These are phyloP conservation scores for Diadophis punctatus DNA, from an alignment of 2,113 vertebrate genomes.

Conservation along the genomic window DNA sequence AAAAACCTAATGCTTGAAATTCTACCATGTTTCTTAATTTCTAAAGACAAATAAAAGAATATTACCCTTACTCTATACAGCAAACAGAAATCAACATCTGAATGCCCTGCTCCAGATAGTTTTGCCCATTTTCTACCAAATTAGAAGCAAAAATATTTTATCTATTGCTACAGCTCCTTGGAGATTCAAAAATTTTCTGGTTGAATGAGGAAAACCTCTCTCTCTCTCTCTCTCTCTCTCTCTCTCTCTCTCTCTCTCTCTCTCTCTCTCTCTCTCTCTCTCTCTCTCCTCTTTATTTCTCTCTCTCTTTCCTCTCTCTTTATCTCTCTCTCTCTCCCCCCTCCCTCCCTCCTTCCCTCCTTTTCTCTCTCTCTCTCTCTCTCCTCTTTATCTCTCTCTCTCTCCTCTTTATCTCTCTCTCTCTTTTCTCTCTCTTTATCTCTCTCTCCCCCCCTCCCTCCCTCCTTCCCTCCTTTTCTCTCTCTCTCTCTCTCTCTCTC, in stretches of 20 bases:
- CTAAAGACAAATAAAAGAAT: neutral
- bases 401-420: too few relatives aligned
- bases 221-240: neutral
- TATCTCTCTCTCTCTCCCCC: fast-evolving
- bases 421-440: too few relatives aligned
- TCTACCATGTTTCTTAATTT: neutral
- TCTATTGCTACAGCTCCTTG: neutral
- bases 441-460: fast-evolving
- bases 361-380: fast-evolving
- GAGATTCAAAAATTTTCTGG: neutral
- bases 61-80: neutral
- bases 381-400: too few relatives aligned
- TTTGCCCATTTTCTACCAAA: neutral
- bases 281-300: too few relatives aligned
- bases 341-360: fast-evolving
- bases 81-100: neutral
- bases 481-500: too few relatives aligned
- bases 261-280: too few relatives aligned
- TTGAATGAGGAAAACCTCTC: neutral
- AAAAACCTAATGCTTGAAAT: neutral
- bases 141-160: neutral
- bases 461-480: fast-evolving
- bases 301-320: fast-evolving
- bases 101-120: neutral
- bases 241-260: too few relatives aligned